A percentile compares a stretch with the other conserved stretches of the same genome.
Evolutionary conservation across 2,888 invertebrate species (phyloP).

Genomic region (Trissolcus brochymenae): DNA sequence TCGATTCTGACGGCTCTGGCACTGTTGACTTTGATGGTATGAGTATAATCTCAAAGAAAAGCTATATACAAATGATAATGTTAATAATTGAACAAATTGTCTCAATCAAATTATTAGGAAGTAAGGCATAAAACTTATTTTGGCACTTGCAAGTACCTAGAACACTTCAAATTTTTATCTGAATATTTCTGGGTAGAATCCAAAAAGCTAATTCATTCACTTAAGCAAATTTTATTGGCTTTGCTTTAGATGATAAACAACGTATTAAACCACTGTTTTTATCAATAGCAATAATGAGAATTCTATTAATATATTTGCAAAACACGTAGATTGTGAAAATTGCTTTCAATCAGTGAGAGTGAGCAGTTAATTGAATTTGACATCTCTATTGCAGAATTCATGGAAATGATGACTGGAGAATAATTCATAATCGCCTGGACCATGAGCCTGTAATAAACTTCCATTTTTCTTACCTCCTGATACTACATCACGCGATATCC

Average conservation of each 20-base stretch:
- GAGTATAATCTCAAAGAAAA: constrained; percentile 50
- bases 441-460: constrained; percentile 31
- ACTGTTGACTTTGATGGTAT: constrained; percentile 99
- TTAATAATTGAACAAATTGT: constrained; percentile 9
- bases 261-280: constrained; percentile 25
- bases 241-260: constrained; percentile 33
- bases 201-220: constrained; percentile 24
- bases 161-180: constrained; percentile 26
- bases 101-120: too few species aligned
- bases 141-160: constrained; percentile 27
- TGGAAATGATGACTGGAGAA: constrained; percentile 98
- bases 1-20: constrained; percentile 98
- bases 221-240: constrained; percentile 27
- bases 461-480: constrained; percentile 38
- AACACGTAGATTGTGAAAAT: too few species aligned
- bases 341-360: neutral
- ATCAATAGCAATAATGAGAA: constrained; percentile 20
- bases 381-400: constrained; percentile 87
- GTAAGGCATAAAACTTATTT: neutral
- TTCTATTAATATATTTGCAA: constrained; percentile 19
- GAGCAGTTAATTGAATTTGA: constrained; percentile 1
- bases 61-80: too few species aligned
- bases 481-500: constrained; percentile 26
- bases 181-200: constrained; percentile 30
- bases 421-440: constrained; percentile 75